phyloP scores from a whole-genome alignment of 1,140 invertebrate species.

The Euura saliciscinereae region DNA sequence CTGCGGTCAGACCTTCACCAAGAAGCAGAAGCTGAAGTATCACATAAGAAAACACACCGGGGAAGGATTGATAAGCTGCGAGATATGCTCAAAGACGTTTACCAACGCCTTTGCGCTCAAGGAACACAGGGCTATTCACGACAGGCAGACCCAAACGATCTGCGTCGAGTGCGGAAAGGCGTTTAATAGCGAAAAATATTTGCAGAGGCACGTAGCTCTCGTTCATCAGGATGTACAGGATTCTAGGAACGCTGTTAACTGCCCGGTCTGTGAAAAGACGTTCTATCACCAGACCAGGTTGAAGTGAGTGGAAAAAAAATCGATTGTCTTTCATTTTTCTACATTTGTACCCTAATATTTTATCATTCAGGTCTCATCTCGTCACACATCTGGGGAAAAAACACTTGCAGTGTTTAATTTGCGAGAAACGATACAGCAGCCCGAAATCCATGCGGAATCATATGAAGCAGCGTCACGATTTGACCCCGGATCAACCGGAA shows the following conservation, averaged over 20 bases:
- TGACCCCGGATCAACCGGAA: neutral
- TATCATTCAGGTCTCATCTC: slow-evolving; percentile 23
- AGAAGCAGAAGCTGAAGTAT: slow-evolving; percentile 47
- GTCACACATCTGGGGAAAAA: slow-evolving; percentile 35
- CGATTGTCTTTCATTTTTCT: too few species aligned
- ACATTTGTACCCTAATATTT: neutral
- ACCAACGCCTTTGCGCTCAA: slow-evolving; percentile 37
- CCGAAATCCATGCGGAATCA: slow-evolving; percentile 8
- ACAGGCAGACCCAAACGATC: slow-evolving; percentile 29
- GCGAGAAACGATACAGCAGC: slow-evolving; percentile 9
- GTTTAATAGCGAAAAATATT: slow-evolving; percentile 36
- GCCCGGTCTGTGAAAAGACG: slow-evolving; percentile 24
- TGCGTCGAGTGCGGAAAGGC: slow-evolving; percentile 35
- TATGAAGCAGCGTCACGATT: neutral
- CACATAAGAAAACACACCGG: slow-evolving; percentile 46
- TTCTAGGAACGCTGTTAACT: slow-evolving; percentile 25
- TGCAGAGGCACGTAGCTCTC: slow-evolving; percentile 33
- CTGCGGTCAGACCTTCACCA: slow-evolving; percentile 61
- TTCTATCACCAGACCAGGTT: slow-evolving; percentile 27
- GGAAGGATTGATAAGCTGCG: slow-evolving; percentile 41
- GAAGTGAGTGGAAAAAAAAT: slow-evolving; percentile 18
- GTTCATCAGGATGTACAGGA: slow-evolving; percentile 28
- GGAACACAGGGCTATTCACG: slow-evolving; percentile 35
- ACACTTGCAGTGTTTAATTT: slow-evolving; percentile 21
- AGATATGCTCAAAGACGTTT: slow-evolving; percentile 39